A percentile compares a stretch with the other conserved stretches of the same genome.
phyloP scores from a whole-genome alignment of 2,797 vertebrate species.

The Taeniopygia guttata region DNA sequence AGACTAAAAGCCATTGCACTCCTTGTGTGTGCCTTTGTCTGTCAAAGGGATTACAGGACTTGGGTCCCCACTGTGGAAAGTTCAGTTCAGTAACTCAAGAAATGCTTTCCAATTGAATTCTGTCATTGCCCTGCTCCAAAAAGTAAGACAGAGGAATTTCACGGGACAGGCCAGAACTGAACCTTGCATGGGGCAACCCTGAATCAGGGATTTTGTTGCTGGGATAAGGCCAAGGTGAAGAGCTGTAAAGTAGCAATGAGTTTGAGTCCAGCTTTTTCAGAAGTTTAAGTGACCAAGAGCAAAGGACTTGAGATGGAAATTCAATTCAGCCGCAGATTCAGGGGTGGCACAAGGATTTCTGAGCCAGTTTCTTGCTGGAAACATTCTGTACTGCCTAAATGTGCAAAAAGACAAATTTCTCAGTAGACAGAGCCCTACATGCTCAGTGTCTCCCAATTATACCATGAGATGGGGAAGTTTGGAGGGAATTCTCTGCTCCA shows the following conservation, averaged over 20 bases:
- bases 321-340: neutral
- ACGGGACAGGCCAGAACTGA: neutral
- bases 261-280: neutral
- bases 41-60: neutral
- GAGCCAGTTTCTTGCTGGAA: neutral
- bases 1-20: neutral
- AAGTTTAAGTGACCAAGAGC: neutral
- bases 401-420: neutral
- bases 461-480: neutral
- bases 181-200: neutral
- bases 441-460: neutral
- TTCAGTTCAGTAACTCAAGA: conserved; percentile 2
- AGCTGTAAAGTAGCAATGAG: neutral
- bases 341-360: neutral
- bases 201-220: neutral
- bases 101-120: neutral
- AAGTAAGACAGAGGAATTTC: neutral
- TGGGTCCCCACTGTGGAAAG: neutral
- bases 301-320: neutral
- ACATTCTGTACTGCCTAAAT: neutral
- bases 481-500: neutral
- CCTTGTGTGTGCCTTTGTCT: neutral
- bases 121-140: neutral
- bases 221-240: neutral
- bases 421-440: neutral